Evolutionary conservation across 2,113 vertebrate genomes (phyloP).

Genomic region (Passer domesticus): DNA sequence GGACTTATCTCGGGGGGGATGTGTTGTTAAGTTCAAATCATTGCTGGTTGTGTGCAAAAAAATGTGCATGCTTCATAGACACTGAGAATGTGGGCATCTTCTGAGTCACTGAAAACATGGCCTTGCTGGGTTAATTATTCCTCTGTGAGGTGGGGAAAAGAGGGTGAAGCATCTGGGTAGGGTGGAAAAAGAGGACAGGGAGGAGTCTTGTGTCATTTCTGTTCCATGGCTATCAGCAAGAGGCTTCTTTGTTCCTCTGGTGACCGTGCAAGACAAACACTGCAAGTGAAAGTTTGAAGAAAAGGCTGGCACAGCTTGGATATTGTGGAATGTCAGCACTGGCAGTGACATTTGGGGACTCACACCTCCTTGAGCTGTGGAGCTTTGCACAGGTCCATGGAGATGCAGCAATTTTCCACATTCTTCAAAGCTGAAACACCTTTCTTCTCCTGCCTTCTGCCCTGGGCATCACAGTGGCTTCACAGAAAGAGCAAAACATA

Average conservation of each 20-base stretch:
- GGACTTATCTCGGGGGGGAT: not conserved
- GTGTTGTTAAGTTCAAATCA: not conserved
- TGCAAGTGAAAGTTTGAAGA: not conserved
- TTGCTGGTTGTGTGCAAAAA: not conserved
- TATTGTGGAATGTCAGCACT: fast-evolving
- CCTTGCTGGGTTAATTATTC: not conserved
- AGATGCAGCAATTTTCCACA: fast-evolving
- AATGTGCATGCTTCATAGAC: not conserved
- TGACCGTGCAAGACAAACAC: not conserved
- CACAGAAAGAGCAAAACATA: not conserved
- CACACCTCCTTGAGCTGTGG: not conserved
- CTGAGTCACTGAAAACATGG: not conserved
- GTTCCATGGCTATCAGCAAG: not conserved
- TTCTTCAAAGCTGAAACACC: not conserved
- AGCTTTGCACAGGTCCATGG: not conserved
- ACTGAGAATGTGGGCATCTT: fast-evolving
- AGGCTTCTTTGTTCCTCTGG: not conserved
- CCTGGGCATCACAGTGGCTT: not conserved
- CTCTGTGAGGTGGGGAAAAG: not conserved
- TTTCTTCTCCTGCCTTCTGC: not conserved
- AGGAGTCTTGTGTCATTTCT: not conserved
- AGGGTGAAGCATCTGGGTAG: not conserved
- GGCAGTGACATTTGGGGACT: not conserved
- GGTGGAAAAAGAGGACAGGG: not conserved
- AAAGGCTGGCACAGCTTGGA: not conserved